Conservation (phyloP, 2,113 vertebrate species). For the Scolopax mira region DNA sequence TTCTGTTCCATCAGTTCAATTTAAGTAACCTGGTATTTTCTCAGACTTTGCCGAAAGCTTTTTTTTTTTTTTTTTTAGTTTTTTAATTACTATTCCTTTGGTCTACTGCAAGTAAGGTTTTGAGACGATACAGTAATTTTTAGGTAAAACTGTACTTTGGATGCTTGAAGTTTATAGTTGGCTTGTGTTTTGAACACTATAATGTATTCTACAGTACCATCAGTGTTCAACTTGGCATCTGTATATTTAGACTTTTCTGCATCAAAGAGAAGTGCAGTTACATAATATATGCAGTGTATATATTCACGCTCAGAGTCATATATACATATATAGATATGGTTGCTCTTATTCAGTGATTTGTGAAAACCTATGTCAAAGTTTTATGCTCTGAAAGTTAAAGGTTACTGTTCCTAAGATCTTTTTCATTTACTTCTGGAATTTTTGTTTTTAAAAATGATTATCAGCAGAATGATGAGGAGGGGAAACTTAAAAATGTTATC, state of each 20-base stretch:
- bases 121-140: background rate
- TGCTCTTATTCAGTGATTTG: background rate
- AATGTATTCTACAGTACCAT: background rate
- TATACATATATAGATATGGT: background rate
- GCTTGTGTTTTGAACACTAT: background rate
- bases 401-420: background rate
- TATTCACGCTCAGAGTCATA: background rate
- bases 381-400: background rate
- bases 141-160: background rate
- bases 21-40: background rate
- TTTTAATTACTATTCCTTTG: background rate
- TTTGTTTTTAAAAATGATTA: background rate
- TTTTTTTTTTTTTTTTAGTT: background rate
- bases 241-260: background rate
- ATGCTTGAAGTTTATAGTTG: background rate
- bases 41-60: background rate
- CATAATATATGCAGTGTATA: background rate
- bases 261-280: background rate
- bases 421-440: background rate
- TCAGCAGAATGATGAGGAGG: background rate
- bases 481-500: background rate
- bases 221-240: background rate
- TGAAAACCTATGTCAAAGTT: background rate
- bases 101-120: background rate
- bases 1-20: background rate